These are phyloP conservation scores for Lepilemur ruficaudatus DNA, from an alignment of 2,797 vertebrate genomes.

Conservation along the genomic window DNA sequence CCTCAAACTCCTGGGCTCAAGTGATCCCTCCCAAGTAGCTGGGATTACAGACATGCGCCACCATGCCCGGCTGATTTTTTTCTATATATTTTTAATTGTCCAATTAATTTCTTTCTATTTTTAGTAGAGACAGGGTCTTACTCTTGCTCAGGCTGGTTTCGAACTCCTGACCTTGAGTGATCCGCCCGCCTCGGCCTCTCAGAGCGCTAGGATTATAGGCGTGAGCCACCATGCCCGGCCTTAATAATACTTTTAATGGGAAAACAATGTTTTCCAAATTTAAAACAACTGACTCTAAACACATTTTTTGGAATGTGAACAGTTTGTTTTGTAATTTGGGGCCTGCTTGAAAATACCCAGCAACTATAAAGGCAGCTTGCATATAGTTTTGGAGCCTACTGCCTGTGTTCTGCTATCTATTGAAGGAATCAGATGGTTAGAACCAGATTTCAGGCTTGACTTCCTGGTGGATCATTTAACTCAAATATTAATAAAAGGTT, in stretches of 20 bases:
- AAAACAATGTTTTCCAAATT: not conserved
- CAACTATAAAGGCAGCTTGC: not conserved
- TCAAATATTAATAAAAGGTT: not conserved
- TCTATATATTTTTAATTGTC: no score
- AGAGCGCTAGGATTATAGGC: no score
- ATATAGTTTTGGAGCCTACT: not conserved
- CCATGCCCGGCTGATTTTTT: no score
- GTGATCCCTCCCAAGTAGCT: no score
- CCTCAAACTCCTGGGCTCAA: no score
- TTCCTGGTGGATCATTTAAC: not conserved
- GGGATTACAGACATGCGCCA: no score
- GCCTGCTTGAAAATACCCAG: not conserved
- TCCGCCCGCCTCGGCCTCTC: no score
- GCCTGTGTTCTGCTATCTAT: not conserved
- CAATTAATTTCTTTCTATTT: no score
- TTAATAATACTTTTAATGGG: not conserved
- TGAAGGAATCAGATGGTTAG: not conserved
- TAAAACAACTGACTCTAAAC: not conserved
- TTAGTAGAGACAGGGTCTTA: no score
- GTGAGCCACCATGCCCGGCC: no score
- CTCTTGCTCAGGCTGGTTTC: no score
- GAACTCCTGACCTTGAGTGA: no score
- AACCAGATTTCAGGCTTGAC: not conserved
- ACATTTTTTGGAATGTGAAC: not conserved
- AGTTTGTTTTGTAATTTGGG: not conserved